Conservation (phyloP, 2,797 vertebrate species). For the Notolepis coatsorum region DNA sequence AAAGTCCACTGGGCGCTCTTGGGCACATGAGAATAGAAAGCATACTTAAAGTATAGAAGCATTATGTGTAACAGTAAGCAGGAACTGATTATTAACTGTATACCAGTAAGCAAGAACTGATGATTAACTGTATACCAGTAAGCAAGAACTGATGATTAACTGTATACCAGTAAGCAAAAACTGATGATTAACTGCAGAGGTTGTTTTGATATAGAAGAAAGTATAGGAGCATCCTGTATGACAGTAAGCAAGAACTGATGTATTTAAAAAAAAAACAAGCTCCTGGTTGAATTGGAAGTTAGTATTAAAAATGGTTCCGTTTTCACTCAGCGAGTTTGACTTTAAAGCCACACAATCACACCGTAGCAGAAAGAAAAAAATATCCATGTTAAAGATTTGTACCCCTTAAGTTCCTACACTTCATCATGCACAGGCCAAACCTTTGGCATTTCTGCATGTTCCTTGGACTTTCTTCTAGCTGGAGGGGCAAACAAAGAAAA, state of each 20-base stretch:
- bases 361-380: constrained; percentile 17
- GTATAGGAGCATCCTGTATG: constrained; percentile 1
- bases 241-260: constrained; percentile 6
- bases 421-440: constrained; percentile 80
- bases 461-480: constrained; percentile 83
- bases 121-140: not conserved
- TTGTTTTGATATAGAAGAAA: no score
- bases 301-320: constrained; percentile 34
- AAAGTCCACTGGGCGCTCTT: not conserved
- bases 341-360: constrained; percentile 42
- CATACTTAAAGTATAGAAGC: not conserved
- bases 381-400: constrained; percentile 48
- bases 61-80: not conserved
- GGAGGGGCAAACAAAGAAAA: constrained; percentile 86
- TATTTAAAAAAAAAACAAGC: not conserved
- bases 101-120: constrained; percentile 5
- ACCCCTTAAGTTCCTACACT: constrained; percentile 81
- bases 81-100: no score
- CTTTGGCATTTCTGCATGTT: constrained; percentile 78
- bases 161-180: constrained; percentile 4
- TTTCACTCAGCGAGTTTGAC: constrained; percentile 38
- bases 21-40: constrained; percentile 16
- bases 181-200: no score
- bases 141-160: constrained; percentile 5
- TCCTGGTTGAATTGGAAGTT: constrained; percentile 15